A percentile compares a stretch with the other conserved stretches of the same genome.
Evolutionary conservation across 1,140 invertebrate species (phyloP).

Genomic region (Dendrolimus kikuchii): DNA sequence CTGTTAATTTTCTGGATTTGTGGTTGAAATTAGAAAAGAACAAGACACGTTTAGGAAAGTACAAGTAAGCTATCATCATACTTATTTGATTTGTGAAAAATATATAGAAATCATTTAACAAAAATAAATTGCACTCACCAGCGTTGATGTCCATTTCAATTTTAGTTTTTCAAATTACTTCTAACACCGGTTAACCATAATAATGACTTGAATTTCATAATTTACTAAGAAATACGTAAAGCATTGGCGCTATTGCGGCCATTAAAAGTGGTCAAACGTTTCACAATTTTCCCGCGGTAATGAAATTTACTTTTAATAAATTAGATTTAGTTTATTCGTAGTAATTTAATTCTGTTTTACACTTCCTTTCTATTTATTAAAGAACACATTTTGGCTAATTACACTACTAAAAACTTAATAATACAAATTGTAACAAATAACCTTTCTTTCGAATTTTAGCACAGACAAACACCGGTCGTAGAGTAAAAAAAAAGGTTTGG

Average conservation of each 20-base stretch:
- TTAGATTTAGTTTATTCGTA: slow-evolving; percentile 25
- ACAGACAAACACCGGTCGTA: neutral
- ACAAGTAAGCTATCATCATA: slow-evolving; percentile 20
- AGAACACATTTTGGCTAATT: slow-evolving; percentile 12
- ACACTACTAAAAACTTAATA: slow-evolving; percentile 14
- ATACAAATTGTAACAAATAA: slow-evolving; percentile 19
- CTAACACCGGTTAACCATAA: slow-evolving; percentile 27
- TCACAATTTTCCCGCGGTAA: slow-evolving; percentile 67
- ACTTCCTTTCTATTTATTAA: slow-evolving; percentile 13
- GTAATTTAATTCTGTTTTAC: slow-evolving; percentile 17
- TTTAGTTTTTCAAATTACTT: slow-evolving; percentile 27
- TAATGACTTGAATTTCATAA: slow-evolving; percentile 38
- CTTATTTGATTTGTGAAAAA: slow-evolving; percentile 14
- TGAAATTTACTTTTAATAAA: slow-evolving; percentile 28
- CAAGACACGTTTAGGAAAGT: slow-evolving; percentile 10
- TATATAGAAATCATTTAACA: slow-evolving; percentile 8
- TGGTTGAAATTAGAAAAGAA: too few relatives aligned
- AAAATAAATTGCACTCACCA: slow-evolving; percentile 40
- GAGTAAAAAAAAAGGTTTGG: slow-evolving; percentile 3
- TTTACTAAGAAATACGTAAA: slow-evolving; percentile 57
- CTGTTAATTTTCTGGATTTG: too few relatives aligned
- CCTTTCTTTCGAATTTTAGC: slow-evolving; percentile 8
- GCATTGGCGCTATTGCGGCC: slow-evolving; percentile 69
- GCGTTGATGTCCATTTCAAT: slow-evolving; percentile 64
- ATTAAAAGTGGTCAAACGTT: slow-evolving; percentile 66